A percentile compares a stretch with the other conserved stretches of the same genome.
Conservation (phyloP, 92 coral and sea anemone species). For the Porites cylindrica region DNA sequence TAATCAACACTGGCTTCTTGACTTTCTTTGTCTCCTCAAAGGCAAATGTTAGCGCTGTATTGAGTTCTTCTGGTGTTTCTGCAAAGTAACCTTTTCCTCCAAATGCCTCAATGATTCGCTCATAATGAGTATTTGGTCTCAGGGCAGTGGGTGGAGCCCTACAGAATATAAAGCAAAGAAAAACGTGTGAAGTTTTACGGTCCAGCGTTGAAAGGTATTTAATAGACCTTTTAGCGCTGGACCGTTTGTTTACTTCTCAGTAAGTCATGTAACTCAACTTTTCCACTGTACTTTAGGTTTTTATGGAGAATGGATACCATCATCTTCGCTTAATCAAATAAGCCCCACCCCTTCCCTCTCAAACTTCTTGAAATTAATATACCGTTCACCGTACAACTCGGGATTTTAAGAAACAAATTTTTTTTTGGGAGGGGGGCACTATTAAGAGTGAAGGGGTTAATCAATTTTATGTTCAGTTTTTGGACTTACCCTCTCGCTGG, state of each 20-base stretch:
- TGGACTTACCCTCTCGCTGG: constrained; percentile 74
- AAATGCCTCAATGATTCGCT: constrained; percentile 94
- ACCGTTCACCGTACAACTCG: too few species aligned
- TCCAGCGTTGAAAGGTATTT: too few species aligned
- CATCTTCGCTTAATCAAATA: too few species aligned
- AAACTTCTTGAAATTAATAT: too few species aligned
- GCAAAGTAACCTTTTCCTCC: constrained; percentile 93
- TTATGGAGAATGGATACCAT: too few species aligned
- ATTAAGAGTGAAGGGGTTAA: too few species aligned
- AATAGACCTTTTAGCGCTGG: too few species aligned
- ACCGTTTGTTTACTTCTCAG: too few species aligned
- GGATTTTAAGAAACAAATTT: neutral
- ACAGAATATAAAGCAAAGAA: neutral
- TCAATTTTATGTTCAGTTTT: neutral
- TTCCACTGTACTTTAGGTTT: too few species aligned
- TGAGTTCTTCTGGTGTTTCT: constrained; percentile 78
- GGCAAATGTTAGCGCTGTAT: constrained; percentile 70
- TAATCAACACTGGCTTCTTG: constrained; percentile 81
- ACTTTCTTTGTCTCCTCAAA: constrained; percentile 76
- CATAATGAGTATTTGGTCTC: constrained; percentile 84
- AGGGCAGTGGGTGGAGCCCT: constrained; percentile 96
- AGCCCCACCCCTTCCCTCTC: too few species aligned
- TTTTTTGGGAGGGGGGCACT: too few species aligned
- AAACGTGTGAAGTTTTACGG: neutral
- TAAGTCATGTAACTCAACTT: too few species aligned